Conservation (phyloP, 2,888 invertebrate genomes). For the Drosophila anomelani region DNA sequence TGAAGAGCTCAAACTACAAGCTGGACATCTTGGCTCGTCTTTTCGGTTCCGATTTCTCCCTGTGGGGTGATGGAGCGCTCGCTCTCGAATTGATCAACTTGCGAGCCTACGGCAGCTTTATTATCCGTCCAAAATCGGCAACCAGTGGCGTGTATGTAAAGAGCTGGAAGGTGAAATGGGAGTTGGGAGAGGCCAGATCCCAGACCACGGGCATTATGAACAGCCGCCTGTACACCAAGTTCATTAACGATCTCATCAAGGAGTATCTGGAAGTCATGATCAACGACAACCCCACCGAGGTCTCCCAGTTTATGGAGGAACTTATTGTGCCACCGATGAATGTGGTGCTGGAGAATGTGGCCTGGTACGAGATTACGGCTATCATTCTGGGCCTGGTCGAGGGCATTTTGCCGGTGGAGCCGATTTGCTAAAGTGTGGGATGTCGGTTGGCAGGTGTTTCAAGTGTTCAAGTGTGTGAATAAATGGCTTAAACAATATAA, state of each 20-base stretch:
- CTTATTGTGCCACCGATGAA: conserved; percentile 66
- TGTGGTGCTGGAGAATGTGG: conserved; percentile 54
- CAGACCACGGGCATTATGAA: conserved; percentile 72
- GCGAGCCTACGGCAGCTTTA: conserved; percentile 71
- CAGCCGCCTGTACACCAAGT: conserved; percentile 51
- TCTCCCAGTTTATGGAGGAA: conserved; percentile 63
- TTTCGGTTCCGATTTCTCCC: conserved; percentile 45
- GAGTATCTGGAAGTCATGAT: conserved; percentile 69
- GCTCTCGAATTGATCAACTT: conserved; percentile 65
- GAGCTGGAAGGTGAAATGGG: conserved; percentile 68
- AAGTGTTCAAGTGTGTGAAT: conserved; percentile 23
- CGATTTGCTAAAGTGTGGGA: conserved; percentile 57
- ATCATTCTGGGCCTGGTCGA: conserved; percentile 68
- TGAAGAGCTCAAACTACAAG: conserved; percentile 68
- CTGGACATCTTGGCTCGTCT: conserved; percentile 55
- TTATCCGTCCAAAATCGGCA: conserved; percentile 62
- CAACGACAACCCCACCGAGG: conserved; percentile 68
- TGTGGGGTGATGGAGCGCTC: conserved; percentile 72
- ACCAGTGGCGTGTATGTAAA: conserved; percentile 56
- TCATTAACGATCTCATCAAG: conserved; percentile 70
- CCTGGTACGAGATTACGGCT: conserved; percentile 68
- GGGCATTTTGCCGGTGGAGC: conserved; percentile 66
- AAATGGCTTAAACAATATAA: conserved; percentile 10
- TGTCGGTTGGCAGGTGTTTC: conserved; percentile 18
- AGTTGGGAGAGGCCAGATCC: conserved; percentile 66